phyloP scores from a whole-genome alignment of 2,888 invertebrate species.

The Eupithecia dodoneata region DNA sequence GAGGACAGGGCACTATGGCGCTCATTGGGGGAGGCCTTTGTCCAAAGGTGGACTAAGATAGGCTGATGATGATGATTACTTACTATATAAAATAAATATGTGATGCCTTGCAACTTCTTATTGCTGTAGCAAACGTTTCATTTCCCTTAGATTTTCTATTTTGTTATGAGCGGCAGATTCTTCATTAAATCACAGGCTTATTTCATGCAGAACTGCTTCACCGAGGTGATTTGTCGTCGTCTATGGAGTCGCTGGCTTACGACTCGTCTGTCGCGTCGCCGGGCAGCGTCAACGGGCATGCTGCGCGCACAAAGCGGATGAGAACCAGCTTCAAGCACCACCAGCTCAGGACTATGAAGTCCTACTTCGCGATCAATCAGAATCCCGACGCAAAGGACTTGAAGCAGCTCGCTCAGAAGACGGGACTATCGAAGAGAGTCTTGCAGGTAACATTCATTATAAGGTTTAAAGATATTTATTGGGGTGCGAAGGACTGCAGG shows the following conservation, averaged over 20 bases:
- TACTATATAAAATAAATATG: background rate
- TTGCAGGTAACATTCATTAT: conserved; percentile 89
- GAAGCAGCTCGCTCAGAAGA: conserved; percentile 99
- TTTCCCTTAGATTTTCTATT: background rate
- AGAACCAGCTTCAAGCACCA: conserved; percentile 99
- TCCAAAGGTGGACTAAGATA: no score
- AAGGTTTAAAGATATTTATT: background rate
- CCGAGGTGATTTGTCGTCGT: conserved; percentile 89
- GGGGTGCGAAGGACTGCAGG: no score
- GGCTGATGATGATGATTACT: no score
- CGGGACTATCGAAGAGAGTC: conserved; percentile 98
- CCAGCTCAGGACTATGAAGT: conserved; percentile 99
- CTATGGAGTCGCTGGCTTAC: conserved; percentile 91
- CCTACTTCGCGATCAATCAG: conserved; percentile 99
- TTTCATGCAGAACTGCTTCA: conserved; percentile 87
- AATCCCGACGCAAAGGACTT: conserved; percentile 99
- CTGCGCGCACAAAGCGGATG: conserved; percentile 96
- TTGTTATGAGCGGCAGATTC: background rate
- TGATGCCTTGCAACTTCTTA: background rate
- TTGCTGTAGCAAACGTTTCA: background rate
- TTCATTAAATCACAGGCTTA: background rate
- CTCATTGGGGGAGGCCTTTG: no score
- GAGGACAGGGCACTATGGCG: no score
- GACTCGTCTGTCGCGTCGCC: conserved; percentile 89
- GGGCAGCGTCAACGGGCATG: conserved; percentile 84